Conservation (phyloP, 2,888 invertebrate genomes). For the Theretra japonica region DNA sequence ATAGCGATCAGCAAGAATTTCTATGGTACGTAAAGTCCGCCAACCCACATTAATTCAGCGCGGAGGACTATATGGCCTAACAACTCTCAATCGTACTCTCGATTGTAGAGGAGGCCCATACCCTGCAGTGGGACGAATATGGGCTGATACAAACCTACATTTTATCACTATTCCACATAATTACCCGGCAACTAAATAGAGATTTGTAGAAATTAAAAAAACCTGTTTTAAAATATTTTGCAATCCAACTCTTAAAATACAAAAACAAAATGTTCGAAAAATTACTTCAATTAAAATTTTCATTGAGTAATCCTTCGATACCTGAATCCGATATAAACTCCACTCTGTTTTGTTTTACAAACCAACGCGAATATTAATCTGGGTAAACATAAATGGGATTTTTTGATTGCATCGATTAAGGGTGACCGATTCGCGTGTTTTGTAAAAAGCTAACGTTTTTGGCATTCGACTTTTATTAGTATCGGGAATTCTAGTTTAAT, state of each 20-base stretch:
- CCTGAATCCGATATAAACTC: constrained; percentile 10
- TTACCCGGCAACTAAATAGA: background rate
- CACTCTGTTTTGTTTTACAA: constrained; percentile 17
- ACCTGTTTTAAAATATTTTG: background rate
- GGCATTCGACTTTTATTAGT: background rate
- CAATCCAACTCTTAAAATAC: background rate
- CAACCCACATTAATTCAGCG: too few species aligned
- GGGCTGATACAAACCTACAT: too few species aligned
- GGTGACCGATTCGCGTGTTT: background rate
- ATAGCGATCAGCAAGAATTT: too few species aligned
- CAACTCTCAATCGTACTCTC: too few species aligned
- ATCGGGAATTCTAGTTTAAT: too few species aligned
- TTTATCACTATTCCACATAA: too few species aligned
- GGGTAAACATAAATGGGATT: constrained; percentile 15
- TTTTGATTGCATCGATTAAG: constrained; percentile 18
- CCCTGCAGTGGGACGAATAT: too few species aligned
- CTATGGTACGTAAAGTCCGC: too few species aligned
- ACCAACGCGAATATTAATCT: constrained; percentile 15
- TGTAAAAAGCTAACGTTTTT: background rate
- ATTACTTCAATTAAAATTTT: constrained; percentile 13
- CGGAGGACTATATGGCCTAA: too few species aligned
- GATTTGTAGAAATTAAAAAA: background rate
- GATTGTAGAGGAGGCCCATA: too few species aligned
- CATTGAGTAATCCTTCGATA: background rate
- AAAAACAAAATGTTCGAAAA: background rate